Evolutionary conservation across 2,797 vertebrate genomes (phyloP), one percentile per base, ranked within the genome.

Genomic region (Novumbra hubbsi): DNA sequence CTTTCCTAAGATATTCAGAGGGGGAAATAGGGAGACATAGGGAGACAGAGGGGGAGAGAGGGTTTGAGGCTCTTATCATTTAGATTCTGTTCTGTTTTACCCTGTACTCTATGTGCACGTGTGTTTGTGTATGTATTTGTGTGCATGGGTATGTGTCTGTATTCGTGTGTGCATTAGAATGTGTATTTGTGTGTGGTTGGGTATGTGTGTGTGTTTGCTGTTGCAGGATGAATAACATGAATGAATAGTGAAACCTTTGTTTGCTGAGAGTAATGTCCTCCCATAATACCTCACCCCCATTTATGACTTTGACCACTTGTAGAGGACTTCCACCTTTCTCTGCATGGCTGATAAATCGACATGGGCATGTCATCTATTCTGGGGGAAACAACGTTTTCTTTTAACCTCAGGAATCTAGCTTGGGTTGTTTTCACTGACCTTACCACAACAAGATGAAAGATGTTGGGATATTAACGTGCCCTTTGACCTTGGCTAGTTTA

Each of bases 201-300:
- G 65, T 76, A 73, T 45, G 49, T 21, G 74, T 68, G 77, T 60
- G 27, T 69, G 60, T 78, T 80, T 65, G 82, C 83, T 60, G 45
- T 72, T 1, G 49, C 4, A 50, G 70, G 78, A 77, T 79, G 74
- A 86, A 85, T 83, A 55, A 72, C 78, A 80, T 90, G 91, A 92
- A 92, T 93, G 90, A 91, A 83, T 83, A 81, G 78, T 79, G 75
- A 83, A 86, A 78, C 65, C 80, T 89, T 88, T 84, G 80, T 77
- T 76, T 67, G 50, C 19, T 45, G 76, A 84, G 86, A 89, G 83
- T 82, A 88, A 90, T 85, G 83, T 78, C 79, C 76, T 71, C 82
- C 78, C 48, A 41, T 78, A 73, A 74, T 75, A 81, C 79, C 80
- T 83, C 83, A 66, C 85, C 81, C 83, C 81, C 76, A 80, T 87